phyloP scores from a whole-genome alignment of 2,113 vertebrate genomes.

The Oncorhynchus masou region DNA sequence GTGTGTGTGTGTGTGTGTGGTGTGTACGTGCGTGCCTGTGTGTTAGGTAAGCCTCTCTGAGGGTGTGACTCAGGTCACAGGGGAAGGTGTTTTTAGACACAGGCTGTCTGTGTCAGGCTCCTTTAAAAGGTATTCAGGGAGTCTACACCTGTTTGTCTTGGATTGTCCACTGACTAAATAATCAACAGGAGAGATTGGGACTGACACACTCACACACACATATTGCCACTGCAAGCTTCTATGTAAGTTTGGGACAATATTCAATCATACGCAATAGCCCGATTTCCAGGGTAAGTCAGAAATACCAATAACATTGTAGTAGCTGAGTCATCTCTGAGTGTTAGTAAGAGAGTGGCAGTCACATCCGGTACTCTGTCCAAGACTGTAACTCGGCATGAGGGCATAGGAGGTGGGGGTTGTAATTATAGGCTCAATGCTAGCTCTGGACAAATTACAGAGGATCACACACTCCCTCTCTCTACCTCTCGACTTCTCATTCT shows the following conservation, averaged over 20 bases:
- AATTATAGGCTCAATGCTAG: slow-evolving; percentile 70
- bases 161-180: slow-evolving; percentile 31
- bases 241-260: neutral
- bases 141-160: slow-evolving; percentile 51
- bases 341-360: neutral
- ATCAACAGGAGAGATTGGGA: slow-evolving; percentile 35
- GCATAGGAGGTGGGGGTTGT: slow-evolving; percentile 28
- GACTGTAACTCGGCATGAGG: slow-evolving; percentile 25
- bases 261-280: neutral
- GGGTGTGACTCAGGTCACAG: neutral
- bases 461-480: slow-evolving; percentile 48
- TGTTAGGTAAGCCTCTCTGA: slow-evolving; percentile 28
- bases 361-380: neutral
- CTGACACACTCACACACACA: slow-evolving; percentile 4
- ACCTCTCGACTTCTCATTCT: neutral
- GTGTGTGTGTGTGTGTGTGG: slow-evolving; percentile 21
- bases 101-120: neutral
- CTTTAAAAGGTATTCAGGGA: slow-evolving; percentile 24
- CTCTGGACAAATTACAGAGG: slow-evolving; percentile 71
- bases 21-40: slow-evolving; percentile 22
- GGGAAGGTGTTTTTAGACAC: neutral
- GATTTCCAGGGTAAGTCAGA: neutral
- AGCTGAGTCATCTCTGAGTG: neutral
- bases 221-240: neutral
- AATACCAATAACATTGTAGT: neutral